Base-by-base conservation (phyloP, 1,140 invertebrate species). In the Pygmarrhopalites habei region DNA sequence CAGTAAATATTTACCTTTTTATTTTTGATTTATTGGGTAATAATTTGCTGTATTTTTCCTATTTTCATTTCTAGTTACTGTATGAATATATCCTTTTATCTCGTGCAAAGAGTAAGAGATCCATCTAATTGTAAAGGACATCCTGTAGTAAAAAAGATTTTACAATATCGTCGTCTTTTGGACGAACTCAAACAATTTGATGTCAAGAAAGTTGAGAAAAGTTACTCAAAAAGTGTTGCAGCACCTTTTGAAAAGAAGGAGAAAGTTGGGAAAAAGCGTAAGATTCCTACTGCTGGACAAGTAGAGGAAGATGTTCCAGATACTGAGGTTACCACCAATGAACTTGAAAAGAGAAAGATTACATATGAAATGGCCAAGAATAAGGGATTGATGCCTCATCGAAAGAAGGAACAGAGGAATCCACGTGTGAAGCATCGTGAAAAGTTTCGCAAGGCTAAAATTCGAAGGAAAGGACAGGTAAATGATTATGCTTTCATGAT, bases 341-440 rank as follows among this genome's bases (percentile, higher is more conserved):
- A 72, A 19, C 69, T 73, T 30, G 82, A 78, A 32, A 93, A 90
- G 73, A 80, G 93, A 72, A 82, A 82, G 55, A 95, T 96, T 68
- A 95, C 88, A 19, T 92, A 92, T 75, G 82, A 94, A 82, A 96
- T 96, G 72, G 85, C 87, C 10, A 96, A 96, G 76, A 98, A 98
- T 73, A 95, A 93, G 78, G 93, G 93, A 41, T 79, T 97, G 1
- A 94, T 86, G 41, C 89, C 92, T 14, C 80, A 86, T 67, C 83
- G 90, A 61, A 94, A 90, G 73, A 95, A 94, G 74, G 91, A 94
- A 73, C 82, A 86, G 69, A 82, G 90, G 67, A 97, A 97, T 83
- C 93, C 94, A 0, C 81, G 94, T 72, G 92, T 98, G 0, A 94
- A 94, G 74, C 86, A 95, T 75, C 87, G 88, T 69, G 86, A 86